Conservation (phyloP, 1,140 invertebrate genomes). For the Telenomus remus region DNA sequence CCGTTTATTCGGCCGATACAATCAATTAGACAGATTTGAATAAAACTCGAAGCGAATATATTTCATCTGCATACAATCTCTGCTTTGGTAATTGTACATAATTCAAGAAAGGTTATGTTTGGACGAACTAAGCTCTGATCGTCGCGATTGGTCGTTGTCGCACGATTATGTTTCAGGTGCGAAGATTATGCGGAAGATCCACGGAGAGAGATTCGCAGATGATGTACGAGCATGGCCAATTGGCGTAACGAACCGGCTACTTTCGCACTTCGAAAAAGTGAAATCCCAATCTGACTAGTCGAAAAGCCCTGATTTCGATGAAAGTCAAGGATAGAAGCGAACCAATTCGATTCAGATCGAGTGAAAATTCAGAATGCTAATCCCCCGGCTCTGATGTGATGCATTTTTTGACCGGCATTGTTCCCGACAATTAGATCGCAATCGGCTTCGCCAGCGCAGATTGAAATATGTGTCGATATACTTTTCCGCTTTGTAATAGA, state of each 20-base stretch:
- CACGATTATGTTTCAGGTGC: conserved; percentile 1
- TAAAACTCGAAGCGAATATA: conserved; percentile 8
- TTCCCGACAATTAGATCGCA: conserved; percentile 47
- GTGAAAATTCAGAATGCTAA: conserved; percentile 45
- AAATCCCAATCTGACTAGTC: conserved; percentile 26
- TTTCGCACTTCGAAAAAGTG: conserved; percentile 51
- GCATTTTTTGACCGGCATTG: conserved; percentile 30
- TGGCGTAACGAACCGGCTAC: conserved; percentile 41
- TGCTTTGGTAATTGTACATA: conserved; percentile 29
- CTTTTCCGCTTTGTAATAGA: conserved; percentile 37
- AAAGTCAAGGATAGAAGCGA: conserved; percentile 49
- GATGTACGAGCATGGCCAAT: conserved; percentile 60
- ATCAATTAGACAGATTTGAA: conserved; percentile 44
- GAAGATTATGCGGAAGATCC: conserved; percentile 56
- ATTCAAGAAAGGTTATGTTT: conserved; percentile 14
- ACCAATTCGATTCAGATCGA: conserved; percentile 35
- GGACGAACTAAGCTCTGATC: not conserved
- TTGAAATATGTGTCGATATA: conserved; percentile 7
- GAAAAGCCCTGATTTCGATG: conserved; percentile 43
- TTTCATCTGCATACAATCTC: conserved; percentile 40
- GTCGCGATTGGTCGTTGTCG: not conserved
- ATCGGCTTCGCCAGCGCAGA: conserved; percentile 37
- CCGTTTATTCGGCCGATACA: conserved; percentile 31
- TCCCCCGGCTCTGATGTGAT: too few relatives aligned
- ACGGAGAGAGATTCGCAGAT: conserved; percentile 63